Evolutionary conservation across 2,113 vertebrate genomes (phyloP).

Genomic region (Pristiophorus japonicus): DNA sequence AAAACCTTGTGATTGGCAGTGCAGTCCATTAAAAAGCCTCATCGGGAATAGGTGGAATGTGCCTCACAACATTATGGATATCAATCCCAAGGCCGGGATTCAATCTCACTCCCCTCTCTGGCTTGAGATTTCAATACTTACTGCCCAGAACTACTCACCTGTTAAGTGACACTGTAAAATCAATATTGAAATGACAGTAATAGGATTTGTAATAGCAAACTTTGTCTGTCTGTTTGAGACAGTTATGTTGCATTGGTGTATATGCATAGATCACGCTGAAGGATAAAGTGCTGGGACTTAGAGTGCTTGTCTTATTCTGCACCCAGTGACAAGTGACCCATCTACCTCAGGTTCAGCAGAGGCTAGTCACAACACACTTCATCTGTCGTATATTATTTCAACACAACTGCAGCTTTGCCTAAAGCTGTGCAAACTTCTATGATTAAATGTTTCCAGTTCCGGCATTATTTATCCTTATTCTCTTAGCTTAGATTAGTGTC

Average conservation of each 20-base stretch:
- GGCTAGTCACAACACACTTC: slow-evolving; percentile 18
- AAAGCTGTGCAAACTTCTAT: not conserved
- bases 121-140: not conserved
- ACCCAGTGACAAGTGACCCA: slow-evolving; percentile 3
- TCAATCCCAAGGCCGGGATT: not conserved
- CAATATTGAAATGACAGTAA: slow-evolving; percentile 34
- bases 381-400: slow-evolving; percentile 6
- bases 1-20: not conserved
- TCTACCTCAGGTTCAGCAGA: not conserved
- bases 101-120: not conserved
- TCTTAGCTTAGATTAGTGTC: not conserved
- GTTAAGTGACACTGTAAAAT: not conserved
- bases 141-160: not conserved
- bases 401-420: not conserved
- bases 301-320: not conserved
- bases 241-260: slow-evolving; percentile 8
- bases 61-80: not conserved
- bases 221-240: slow-evolving; percentile 19
- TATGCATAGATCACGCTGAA: not conserved
- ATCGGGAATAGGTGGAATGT: not conserved
- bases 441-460: not conserved
- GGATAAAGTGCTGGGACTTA: not conserved
- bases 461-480: not conserved
- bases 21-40: not conserved
- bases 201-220: slow-evolving; percentile 30